Base-by-base conservation (phyloP, 2,113 vertebrate genomes). In the Turnix velox region DNA sequence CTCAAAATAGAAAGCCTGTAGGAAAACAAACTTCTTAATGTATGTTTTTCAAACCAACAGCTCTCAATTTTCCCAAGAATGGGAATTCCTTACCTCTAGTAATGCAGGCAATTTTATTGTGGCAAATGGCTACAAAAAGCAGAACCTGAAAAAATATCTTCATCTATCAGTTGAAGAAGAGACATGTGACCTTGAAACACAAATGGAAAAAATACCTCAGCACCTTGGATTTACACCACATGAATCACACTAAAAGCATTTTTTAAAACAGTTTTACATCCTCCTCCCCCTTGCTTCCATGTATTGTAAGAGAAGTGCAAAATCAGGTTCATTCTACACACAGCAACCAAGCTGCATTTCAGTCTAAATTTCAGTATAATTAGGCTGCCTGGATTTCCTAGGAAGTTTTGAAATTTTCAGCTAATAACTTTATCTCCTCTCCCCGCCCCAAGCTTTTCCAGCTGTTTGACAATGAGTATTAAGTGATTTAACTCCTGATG, bases 1-100 rank as follows among this genome's bases (percentile, higher is more conserved):
- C 72, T 95, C 93, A 67, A 92, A 96, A 93, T 37, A 96, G 83
- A 94, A 91, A 84, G 59, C 33, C 57, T 81, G 18, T 14, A 79
- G 54, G 92, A 94, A 83, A 84, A 55, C 43, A 83, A 77, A 65
- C 19, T 73, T 55, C 16, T 68, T 61, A 33, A 55, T 42, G 10
- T 55, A 15, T 25, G 20, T 31, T 73, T 91, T 89, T 48, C 57
- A 89, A 54, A 45, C 25, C 28, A 87, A 62, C 37, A 78, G 40
- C 65, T 84, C n/a, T 67, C 33, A 39, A 42, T 75, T 19, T 46
- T 84, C 67, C 11, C 14, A 69, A 31, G 52, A 10, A 31, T 18
- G 51, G 12, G 18, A 69, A 61, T 46, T 57, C 45, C 33, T 54
- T 49, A 75, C 18, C 19, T 17, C 19, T 8, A 12, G 19, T 37